phyloP scores from a whole-genome alignment of 2,113 vertebrate genomes.

The Centrocercus urophasianus region DNA sequence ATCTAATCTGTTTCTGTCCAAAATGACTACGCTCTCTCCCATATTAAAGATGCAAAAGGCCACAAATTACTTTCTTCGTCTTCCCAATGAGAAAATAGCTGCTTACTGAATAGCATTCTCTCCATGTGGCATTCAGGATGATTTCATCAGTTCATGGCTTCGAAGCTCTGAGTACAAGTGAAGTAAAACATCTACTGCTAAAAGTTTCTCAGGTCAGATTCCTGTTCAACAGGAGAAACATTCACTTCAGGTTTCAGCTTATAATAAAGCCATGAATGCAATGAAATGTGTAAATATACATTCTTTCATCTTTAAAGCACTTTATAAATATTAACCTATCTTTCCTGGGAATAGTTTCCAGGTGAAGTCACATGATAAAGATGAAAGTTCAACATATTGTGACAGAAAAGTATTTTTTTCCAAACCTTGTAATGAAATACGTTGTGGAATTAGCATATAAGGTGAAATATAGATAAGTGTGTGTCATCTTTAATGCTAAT shows the following conservation, averaged over 20 bases:
- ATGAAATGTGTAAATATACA: background rate
- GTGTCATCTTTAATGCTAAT: background rate
- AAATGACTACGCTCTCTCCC: conserved; percentile 61
- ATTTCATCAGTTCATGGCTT: background rate
- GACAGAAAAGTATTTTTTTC: background rate
- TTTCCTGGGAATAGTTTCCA: background rate
- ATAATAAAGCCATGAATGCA: background rate
- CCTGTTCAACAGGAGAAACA: background rate
- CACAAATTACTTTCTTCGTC: conserved; percentile 55
- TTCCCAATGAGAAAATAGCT: conserved; percentile 5
- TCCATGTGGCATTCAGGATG: conserved; percentile 14
- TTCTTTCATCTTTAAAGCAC: background rate
- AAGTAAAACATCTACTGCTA: conserved; percentile 2
- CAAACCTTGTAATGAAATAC: background rate
- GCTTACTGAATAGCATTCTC: background rate
- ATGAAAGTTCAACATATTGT: background rate
- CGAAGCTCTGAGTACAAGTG: background rate
- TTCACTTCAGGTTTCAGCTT: background rate
- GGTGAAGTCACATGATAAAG: background rate
- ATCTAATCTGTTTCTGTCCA: conserved; percentile 67
- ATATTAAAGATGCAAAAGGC: conserved; percentile 69
- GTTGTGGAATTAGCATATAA: background rate
- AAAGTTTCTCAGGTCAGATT: conserved; percentile 9
- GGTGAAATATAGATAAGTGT: background rate
- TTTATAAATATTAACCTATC: background rate